Conservation (phyloP, 2,888 invertebrate genomes). For the Catocala sponsa region DNA sequence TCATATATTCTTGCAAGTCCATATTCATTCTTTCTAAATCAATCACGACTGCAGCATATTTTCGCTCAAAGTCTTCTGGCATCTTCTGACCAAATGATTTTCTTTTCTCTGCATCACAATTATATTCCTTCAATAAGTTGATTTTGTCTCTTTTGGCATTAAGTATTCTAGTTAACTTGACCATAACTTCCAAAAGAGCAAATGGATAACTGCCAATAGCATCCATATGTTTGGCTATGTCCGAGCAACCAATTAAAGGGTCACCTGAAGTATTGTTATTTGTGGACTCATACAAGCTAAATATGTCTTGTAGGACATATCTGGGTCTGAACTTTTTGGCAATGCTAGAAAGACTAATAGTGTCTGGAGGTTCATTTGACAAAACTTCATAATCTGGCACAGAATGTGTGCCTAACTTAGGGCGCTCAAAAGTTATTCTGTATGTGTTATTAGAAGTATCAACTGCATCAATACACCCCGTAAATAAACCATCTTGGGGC, state of each 20-base stretch:
- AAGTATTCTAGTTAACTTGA: slow-evolving; percentile 95
- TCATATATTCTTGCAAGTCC: slow-evolving; percentile 95
- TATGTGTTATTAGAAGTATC: slow-evolving; percentile 98
- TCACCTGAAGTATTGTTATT: slow-evolving; percentile 88
- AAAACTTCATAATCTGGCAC: slow-evolving; percentile 99
- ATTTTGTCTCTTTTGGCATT: slow-evolving; percentile 94
- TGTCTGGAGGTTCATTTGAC: slow-evolving; percentile 97
- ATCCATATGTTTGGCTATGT: slow-evolving; percentile 79
- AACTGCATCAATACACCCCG: slow-evolving; percentile 97
- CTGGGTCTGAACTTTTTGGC: slow-evolving; percentile 93
- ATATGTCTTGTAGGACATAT: slow-evolving; percentile 88
- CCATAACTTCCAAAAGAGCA: slow-evolving; percentile 94
- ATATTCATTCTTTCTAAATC: slow-evolving; percentile 97
- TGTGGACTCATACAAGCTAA: slow-evolving; percentile 78
- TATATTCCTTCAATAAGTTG: slow-evolving; percentile 94
- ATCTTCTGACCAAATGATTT: slow-evolving; percentile 93
- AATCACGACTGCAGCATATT: slow-evolving; percentile 95
- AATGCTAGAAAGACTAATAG: slow-evolving; percentile 94
- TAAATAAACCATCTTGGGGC: slow-evolving; percentile 98
- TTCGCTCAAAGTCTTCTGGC: slow-evolving; percentile 95
- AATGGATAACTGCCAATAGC: slow-evolving; percentile 94
- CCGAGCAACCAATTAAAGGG: slow-evolving; percentile 90
- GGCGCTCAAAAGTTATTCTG: slow-evolving; percentile 97
- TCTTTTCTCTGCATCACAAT: slow-evolving; percentile 96
- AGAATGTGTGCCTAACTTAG: slow-evolving; percentile 97